Percentiles rank a stretch among this genome's conserved stretches.
Conservation (phyloP, 2,113 vertebrate species). For the Gadus macrocephalus region DNA sequence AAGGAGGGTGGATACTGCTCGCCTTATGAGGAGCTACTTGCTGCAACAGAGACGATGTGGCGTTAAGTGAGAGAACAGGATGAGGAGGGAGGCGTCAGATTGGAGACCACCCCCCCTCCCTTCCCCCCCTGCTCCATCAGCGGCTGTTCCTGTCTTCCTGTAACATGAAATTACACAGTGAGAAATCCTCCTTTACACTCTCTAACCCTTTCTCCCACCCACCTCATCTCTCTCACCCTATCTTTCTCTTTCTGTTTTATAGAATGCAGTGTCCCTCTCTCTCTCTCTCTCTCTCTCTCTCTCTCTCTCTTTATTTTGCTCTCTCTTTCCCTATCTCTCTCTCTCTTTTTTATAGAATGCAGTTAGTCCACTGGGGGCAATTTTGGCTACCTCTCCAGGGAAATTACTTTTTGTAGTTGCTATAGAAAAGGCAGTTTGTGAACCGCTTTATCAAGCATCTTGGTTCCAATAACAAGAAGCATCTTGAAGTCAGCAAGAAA, state of each 20-base stretch:
- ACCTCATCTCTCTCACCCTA: conserved; percentile 6
- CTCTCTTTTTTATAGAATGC: conserved; percentile 50
- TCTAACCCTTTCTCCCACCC: conserved; percentile 8
- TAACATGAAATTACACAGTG: conserved; percentile 60
- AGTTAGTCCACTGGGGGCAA: conserved; percentile 55
- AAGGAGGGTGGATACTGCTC: no score
- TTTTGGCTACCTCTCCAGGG: conserved; percentile 63
- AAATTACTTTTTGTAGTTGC: conserved; percentile 67
- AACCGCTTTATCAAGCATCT: conserved; percentile 64
- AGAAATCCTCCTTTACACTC: conserved; percentile 33
- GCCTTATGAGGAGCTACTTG: no score
- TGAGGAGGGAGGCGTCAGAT: no score
- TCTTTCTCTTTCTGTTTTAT: background rate
- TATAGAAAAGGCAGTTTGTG: conserved; percentile 60
- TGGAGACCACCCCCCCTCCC: conserved; percentile 3
- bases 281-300: conserved; percentile 39
- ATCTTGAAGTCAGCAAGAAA: conserved; percentile 39
- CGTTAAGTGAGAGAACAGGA: no score
- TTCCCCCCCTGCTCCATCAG: conserved; percentile 43
- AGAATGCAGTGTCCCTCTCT: background rate
- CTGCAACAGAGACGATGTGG: no score
- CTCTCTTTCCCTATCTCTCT: conserved; percentile 18
- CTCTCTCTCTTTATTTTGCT: conserved; percentile 23
- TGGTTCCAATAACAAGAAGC: conserved; percentile 51
- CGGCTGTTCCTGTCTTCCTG: conserved; percentile 45